Conservation (phyloP, 2,797 vertebrate genomes). For the Tenualosa ilisha region DNA sequence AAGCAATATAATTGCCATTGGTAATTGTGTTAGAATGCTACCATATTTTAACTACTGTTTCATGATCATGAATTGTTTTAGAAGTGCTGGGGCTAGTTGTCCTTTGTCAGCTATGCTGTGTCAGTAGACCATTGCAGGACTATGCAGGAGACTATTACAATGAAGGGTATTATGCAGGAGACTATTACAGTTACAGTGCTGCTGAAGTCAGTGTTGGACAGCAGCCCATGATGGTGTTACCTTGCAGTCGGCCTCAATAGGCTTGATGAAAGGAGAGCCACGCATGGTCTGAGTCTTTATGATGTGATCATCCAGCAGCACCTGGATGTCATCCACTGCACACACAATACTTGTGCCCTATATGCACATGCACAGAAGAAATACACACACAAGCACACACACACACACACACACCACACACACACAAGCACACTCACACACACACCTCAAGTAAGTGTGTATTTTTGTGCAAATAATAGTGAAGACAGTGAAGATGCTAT, state of each 20-base stretch:
- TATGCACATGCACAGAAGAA: constrained; percentile 49
- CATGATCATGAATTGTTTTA: neutral
- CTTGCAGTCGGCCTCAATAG: constrained; percentile 85
- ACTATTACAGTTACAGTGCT: neutral
- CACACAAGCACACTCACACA: neutral
- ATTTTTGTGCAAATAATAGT: neutral
- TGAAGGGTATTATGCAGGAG: neutral
- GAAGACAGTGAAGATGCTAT: neutral
- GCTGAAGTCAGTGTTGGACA: neutral
- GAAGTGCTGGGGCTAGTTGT: neutral
- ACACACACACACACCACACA: constrained; percentile 10
- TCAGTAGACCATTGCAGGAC: too few relatives aligned
- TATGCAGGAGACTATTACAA: too few relatives aligned
- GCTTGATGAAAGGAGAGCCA: constrained; percentile 88
- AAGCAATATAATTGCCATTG: neutral
- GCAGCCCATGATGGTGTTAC: constrained; percentile 62
- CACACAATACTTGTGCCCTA: constrained; percentile 85
- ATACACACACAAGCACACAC: constrained; percentile 19
- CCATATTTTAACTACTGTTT: neutral
- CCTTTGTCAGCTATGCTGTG: neutral
- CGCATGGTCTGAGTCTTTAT: constrained; percentile 91
- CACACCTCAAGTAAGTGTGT: neutral
- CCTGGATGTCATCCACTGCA: constrained; percentile 87
- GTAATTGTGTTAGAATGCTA: neutral
- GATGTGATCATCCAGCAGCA: constrained; percentile 88